phyloP scores from a whole-genome alignment of 2,113 vertebrate genomes.

The Psilopsiagon aurifrons region DNA sequence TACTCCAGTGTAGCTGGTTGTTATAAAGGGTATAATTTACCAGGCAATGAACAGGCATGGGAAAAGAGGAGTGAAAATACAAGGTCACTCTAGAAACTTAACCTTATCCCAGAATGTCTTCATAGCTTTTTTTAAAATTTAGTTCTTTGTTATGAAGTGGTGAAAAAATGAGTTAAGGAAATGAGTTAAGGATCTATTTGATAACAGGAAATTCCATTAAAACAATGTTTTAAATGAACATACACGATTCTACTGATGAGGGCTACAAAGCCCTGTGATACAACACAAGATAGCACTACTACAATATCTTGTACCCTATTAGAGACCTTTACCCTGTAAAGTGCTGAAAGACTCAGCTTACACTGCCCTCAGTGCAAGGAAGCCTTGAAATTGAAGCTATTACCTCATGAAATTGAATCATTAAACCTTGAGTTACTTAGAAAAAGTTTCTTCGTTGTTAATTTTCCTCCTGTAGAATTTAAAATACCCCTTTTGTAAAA shows the following conservation, averaged over 20 bases:
- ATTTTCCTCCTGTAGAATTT: background rate
- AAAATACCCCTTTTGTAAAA: background rate
- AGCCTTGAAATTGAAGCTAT: constrained; percentile 29
- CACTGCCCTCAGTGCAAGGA: background rate
- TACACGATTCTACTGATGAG: background rate
- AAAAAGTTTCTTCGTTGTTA: background rate
- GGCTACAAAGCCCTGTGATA: background rate
- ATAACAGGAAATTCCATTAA: background rate
- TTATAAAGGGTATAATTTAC: background rate
- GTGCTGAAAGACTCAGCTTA: constrained; percentile 30
- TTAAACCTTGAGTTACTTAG: background rate
- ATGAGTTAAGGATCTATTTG: background rate
- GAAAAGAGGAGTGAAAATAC: background rate
- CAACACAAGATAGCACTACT: background rate
- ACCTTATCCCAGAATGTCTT: background rate
- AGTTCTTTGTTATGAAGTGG: background rate
- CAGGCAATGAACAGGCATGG: background rate
- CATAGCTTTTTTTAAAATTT: background rate
- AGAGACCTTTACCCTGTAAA: background rate
- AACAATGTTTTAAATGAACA: background rate
- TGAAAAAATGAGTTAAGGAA: background rate
- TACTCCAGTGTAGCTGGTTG: background rate
- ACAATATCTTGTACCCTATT: background rate
- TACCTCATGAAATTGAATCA: constrained; percentile 17
- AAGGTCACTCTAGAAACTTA: background rate